Evolutionary conservation across 2,113 vertebrate species (phyloP).

Genomic region (Cyanoliseus patagonus): DNA sequence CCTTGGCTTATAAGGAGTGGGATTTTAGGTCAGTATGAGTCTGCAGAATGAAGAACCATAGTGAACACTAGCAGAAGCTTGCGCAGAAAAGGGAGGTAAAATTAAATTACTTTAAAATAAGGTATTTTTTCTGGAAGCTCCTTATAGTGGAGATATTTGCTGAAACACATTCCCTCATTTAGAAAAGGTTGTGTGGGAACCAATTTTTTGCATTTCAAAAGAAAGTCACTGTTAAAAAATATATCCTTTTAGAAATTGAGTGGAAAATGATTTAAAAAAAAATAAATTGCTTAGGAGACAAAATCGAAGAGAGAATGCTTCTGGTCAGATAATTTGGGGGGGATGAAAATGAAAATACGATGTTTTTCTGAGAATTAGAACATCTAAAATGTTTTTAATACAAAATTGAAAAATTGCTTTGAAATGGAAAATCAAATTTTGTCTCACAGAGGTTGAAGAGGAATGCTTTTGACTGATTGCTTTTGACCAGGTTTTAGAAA

Average conservation of each 20-base stretch:
- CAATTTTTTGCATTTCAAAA: background rate
- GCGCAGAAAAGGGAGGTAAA: background rate
- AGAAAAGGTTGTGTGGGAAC: background rate
- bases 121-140: background rate
- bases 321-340: background rate
- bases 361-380: background rate
- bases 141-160: background rate
- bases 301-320: background rate
- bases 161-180: background rate
- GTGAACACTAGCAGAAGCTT: background rate
- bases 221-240: background rate
- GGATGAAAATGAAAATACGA: background rate
- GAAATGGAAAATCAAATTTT: background rate
- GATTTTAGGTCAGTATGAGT: background rate
- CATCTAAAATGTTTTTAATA: background rate
- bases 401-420: background rate
- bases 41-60: background rate
- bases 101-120: background rate
- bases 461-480: background rate
- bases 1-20: background rate
- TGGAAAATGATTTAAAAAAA: background rate
- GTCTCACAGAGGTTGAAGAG: background rate
- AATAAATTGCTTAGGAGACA: background rate
- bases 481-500: background rate
- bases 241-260: background rate